Evolutionary conservation across 2,797 vertebrate species (phyloP).

Genomic region (Scolopax bukidnonensis): DNA sequence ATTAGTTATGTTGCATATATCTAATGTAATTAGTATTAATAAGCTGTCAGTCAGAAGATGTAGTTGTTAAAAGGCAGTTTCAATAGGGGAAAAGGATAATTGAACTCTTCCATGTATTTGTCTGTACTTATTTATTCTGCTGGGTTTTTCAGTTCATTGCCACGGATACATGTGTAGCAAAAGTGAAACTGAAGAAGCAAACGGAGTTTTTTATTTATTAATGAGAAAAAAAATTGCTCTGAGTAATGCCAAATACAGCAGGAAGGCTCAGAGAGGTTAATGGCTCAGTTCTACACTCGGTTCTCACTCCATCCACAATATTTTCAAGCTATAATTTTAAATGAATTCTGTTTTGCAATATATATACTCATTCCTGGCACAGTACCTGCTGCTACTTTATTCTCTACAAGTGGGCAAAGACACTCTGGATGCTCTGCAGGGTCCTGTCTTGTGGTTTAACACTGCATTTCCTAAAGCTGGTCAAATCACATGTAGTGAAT

Average conservation of each 20-base stretch:
- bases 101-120: constrained; percentile 73
- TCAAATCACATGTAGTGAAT: neutral
- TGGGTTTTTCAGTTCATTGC: constrained; percentile 70
- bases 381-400: neutral
- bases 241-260: neutral
- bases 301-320: neutral
- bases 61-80: constrained; percentile 79
- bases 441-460: neutral
- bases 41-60: constrained; percentile 80
- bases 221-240: neutral
- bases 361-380: neutral
- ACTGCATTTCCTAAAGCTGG: neutral
- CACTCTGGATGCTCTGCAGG: neutral
- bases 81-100: constrained; percentile 74
- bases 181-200: constrained; percentile 1
- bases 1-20: constrained; percentile 64
- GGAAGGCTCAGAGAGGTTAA: neutral
- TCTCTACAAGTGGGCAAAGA: neutral
- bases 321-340: neutral
- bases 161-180: constrained; percentile 46
- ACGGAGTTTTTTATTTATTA: neutral
- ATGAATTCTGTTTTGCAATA: neutral
- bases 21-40: constrained; percentile 80
- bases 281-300: neutral
- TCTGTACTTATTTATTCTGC: constrained; percentile 75